These are phyloP conservation scores for Etia nguti DNA, from an alignment of 2,113 vertebrate species.

Conservation along the genomic window DNA sequence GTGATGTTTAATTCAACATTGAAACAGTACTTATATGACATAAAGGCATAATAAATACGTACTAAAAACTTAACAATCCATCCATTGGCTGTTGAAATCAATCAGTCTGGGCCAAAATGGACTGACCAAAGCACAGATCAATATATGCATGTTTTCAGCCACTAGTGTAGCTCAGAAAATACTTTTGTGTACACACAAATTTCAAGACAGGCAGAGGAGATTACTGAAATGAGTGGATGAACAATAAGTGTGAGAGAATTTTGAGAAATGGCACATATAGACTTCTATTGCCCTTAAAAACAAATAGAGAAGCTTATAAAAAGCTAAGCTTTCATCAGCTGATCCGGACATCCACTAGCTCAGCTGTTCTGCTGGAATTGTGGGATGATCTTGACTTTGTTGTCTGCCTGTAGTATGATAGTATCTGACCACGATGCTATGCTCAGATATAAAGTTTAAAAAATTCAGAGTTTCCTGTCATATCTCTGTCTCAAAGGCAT, in stretches of 20 bases:
- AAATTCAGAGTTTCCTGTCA: not conserved
- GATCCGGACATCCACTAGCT: not conserved
- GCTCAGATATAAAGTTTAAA: not conserved
- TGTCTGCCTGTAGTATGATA: not conserved
- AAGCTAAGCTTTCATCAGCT: not conserved
- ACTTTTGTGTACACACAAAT: not conserved
- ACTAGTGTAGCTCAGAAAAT: not conserved
- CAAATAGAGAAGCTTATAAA: not conserved
- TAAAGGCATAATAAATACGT: not conserved
- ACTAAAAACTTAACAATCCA: not conserved
- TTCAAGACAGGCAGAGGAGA: not conserved
- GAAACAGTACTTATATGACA: not conserved
- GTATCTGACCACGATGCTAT: not conserved
- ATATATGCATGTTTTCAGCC: not conserved
- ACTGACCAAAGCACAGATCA: not conserved
- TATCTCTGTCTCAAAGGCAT: not conserved
- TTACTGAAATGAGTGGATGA: not conserved
- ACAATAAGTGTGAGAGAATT: not conserved
- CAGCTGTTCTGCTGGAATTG: not conserved
- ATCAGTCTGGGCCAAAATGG: not conserved
- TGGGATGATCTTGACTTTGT: not conserved
- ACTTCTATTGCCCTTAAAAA: not conserved
- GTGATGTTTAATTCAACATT: not conserved
- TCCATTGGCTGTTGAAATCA: not conserved
- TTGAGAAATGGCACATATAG: slow-evolving; percentile 3